phyloP scores from a whole-genome alignment of 2,797 vertebrate genomes.

The Netta rufina region DNA sequence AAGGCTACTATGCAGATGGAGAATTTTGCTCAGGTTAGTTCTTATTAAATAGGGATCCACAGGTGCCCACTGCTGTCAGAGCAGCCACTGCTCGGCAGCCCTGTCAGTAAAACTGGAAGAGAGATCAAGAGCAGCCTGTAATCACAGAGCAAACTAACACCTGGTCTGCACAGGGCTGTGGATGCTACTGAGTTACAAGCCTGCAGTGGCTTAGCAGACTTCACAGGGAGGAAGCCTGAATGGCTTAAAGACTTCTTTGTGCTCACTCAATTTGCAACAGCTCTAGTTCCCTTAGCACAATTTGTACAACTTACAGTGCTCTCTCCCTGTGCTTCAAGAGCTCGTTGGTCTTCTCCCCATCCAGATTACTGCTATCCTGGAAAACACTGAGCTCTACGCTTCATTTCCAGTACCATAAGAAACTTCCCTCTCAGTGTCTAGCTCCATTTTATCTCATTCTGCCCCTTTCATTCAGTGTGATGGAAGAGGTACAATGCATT shows the following conservation, averaged over 20 bases:
- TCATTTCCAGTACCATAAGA: background rate
- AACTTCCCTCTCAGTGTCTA: background rate
- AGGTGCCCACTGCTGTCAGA: background rate
- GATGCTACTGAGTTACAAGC: rapidly evolving
- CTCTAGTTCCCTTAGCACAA: too few species aligned
- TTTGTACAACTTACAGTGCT: background rate
- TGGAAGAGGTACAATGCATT: rapidly evolving
- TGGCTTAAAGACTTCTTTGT: background rate
- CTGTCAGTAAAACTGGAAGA: background rate
- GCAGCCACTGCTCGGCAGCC: background rate
- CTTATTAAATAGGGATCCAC: background rate
- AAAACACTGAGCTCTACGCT: background rate
- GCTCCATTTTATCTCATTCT: background rate
- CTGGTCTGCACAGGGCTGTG: background rate
- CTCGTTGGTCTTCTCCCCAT: background rate
- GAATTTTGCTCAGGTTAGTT: background rate
- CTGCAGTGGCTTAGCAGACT: background rate
- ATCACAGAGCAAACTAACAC: background rate
- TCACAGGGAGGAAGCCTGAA: background rate
- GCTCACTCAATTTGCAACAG: rapidly evolving
- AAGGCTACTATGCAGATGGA: background rate
- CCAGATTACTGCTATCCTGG: background rate
- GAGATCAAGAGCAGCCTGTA: background rate
- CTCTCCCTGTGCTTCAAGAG: background rate
- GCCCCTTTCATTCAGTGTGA: rapidly evolving